Conservation (phyloP, 2,113 vertebrate genomes). For the Chaetodon auriga region DNA sequence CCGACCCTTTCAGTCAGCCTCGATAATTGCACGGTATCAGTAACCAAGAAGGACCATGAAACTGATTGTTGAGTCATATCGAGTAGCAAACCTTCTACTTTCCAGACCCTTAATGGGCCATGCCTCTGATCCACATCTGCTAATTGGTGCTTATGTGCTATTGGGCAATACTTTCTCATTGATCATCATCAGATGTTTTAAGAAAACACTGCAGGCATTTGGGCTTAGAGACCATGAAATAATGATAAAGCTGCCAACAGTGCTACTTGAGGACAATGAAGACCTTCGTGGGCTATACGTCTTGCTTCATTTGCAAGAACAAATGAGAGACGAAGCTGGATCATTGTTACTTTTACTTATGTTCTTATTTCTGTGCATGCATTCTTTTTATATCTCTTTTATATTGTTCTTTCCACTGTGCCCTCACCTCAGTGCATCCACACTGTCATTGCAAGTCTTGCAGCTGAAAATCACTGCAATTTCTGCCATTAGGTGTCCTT, state of each 20-base stretch:
- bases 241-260: slow-evolving; percentile 29
- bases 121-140: slow-evolving; percentile 24
- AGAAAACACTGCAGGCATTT: slow-evolving; percentile 13
- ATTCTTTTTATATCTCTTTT: neutral
- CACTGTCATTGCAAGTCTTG: neutral
- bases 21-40: slow-evolving; percentile 20
- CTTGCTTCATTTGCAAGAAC: slow-evolving; percentile 30
- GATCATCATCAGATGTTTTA: slow-evolving; percentile 38
- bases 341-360: neutral
- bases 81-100: slow-evolving; percentile 32
- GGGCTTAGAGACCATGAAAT: slow-evolving; percentile 16
- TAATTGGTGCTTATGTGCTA: slow-evolving; percentile 46
- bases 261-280: slow-evolving; percentile 9
- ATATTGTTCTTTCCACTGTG: neutral
- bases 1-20: neutral
- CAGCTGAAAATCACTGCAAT: slow-evolving; percentile 49
- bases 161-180: slow-evolving; percentile 25
- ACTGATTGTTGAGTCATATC: slow-evolving; percentile 19
- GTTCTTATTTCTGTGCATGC: neutral
- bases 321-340: neutral
- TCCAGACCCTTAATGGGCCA: neutral
- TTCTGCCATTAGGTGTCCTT: slow-evolving; percentile 56
- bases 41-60: slow-evolving; percentile 29
- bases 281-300: slow-evolving; percentile 14
- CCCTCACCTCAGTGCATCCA: neutral